Conservation (phyloP, 1,140 invertebrate genomes). For the Drosophila takahashii region DNA sequence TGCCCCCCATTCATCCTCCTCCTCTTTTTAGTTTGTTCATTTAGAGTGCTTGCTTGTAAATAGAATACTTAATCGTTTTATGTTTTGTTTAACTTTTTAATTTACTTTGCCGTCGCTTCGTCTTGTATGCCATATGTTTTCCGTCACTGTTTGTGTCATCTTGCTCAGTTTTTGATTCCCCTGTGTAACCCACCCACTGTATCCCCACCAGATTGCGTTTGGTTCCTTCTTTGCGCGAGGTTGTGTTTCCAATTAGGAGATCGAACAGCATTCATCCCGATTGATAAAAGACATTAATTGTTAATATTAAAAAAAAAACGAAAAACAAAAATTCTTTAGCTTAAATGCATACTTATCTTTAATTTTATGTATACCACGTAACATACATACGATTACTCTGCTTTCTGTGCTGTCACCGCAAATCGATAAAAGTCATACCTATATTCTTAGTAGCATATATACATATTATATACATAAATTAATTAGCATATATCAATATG, state of each 20-base stretch:
- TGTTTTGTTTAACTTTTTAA: conserved; percentile 1
- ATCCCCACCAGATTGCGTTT: conserved; percentile 15
- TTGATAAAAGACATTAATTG: conserved; percentile 77
- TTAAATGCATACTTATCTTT: conserved; percentile 28
- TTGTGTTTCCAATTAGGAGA: conserved; percentile 23
- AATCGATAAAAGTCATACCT: conserved; percentile 70
- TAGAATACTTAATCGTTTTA: conserved; percentile 26
- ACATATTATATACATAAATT: conserved; percentile 21
- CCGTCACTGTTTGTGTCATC: conserved; percentile 21
- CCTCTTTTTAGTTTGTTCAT: background rate
- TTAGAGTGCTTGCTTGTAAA: conserved; percentile 29
- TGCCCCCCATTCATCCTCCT: background rate
- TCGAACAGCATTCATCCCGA: conserved; percentile 55
- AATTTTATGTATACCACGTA: conserved; percentile 25
- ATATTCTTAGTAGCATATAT: conserved; percentile 37
- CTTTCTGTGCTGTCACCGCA: conserved; percentile 34
- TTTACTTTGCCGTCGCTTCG: conserved; percentile 4
- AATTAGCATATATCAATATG: conserved; percentile 44
- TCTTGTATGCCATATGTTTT: conserved; percentile 38
- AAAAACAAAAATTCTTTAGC: background rate
- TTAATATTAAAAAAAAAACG: conserved; percentile 8
- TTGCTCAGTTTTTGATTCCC: background rate
- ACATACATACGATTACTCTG: conserved; percentile 25
- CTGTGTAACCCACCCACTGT: background rate
- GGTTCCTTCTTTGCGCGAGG: conserved; percentile 14